These are phyloP conservation scores for Nymphalis urticae DNA, from an alignment of 2,888 invertebrate species.

Conservation along the genomic window DNA sequence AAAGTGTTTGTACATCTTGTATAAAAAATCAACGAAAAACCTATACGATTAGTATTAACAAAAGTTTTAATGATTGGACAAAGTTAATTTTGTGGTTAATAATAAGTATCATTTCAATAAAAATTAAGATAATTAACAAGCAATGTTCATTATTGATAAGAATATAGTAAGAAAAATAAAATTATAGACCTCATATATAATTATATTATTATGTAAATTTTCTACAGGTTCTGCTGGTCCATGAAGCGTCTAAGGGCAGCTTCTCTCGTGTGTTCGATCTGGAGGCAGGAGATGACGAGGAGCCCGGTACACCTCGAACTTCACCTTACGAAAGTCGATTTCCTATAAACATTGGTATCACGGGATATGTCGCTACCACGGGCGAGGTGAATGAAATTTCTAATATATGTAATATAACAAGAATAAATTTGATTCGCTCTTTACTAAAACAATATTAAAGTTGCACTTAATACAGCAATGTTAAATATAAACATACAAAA, in stretches of 20 bases:
- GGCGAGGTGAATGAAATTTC: slow-evolving; percentile 87
- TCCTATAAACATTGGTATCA: slow-evolving; percentile 97
- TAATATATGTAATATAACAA: too few relatives aligned
- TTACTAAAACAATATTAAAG: too few relatives aligned
- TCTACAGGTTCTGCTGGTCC: slow-evolving; percentile 91
- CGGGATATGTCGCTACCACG: slow-evolving; percentile 96
- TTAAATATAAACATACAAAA: too few relatives aligned
- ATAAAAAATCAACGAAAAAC: too few relatives aligned
- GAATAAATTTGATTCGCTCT: too few relatives aligned
- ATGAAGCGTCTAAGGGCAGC: slow-evolving; percentile 94
- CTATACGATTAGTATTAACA: too few relatives aligned
- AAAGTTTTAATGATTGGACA: too few relatives aligned
- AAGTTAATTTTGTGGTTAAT: too few relatives aligned
- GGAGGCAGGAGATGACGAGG: slow-evolving; percentile 93
- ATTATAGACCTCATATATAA: not conserved
- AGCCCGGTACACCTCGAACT: slow-evolving; percentile 90
- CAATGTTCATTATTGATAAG: not conserved
- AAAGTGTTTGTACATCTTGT: too few relatives aligned
- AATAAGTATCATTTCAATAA: too few relatives aligned
- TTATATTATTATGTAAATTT: not conserved
- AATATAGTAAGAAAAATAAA: too few relatives aligned
- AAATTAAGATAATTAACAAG: not conserved
- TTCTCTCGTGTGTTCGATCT: slow-evolving; percentile 97
- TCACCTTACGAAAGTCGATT: slow-evolving; percentile 95
- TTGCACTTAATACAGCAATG: too few relatives aligned